Base-by-base conservation (phyloP, 1,140 invertebrate genomes). In the Drosophila bocki region DNA sequence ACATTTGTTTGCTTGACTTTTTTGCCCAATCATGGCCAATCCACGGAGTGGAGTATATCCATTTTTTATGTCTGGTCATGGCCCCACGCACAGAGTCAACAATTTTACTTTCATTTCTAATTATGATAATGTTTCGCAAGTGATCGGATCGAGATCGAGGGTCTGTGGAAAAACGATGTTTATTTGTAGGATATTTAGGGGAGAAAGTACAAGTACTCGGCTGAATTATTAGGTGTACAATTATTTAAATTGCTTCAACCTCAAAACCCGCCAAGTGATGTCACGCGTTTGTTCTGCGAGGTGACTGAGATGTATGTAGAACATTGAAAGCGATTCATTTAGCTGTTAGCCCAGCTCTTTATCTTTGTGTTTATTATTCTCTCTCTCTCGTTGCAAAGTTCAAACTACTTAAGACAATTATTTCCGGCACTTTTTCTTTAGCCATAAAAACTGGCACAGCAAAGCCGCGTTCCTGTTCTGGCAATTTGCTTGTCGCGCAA, bases 51-150 rank as follows among this genome's bases (percentile, higher is more conserved):
- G 33, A 39, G 61, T 50, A 53, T 37, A 69, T 56, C 12, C 13
- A 17, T 42, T 37, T 53, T 67, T 82, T 88, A 13, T 87, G 84
- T 54, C 69, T 41, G 59, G 78, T 90, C 85, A 90, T 79, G 60
- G 42, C 65, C 78, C 82, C 78, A 87, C 84, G 68, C 84, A 83
- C 35, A 59, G 51, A 59, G 37, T 32, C 41, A 48, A 78, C 78
- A 53, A 68, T 85, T 87, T 88, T 90, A 90, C 85, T 90, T 90
- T 90, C 85, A 85, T 90, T 90, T 90, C 78, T 80, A 77, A 90
- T 82, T 91, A 90, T 85, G 75, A 76, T 75, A 80, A 79, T 82
- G 75, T 83, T 82, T 78, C 64, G 75, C 78, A 79, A 85, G 64
- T 77, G 81, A 90, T 85, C 78, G 74, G 68, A 85, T 85, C 78